These are phyloP conservation scores for Tragelaphus strepsiceros DNA, from an alignment of 2,113 vertebrate genomes.

Conservation along the genomic window DNA sequence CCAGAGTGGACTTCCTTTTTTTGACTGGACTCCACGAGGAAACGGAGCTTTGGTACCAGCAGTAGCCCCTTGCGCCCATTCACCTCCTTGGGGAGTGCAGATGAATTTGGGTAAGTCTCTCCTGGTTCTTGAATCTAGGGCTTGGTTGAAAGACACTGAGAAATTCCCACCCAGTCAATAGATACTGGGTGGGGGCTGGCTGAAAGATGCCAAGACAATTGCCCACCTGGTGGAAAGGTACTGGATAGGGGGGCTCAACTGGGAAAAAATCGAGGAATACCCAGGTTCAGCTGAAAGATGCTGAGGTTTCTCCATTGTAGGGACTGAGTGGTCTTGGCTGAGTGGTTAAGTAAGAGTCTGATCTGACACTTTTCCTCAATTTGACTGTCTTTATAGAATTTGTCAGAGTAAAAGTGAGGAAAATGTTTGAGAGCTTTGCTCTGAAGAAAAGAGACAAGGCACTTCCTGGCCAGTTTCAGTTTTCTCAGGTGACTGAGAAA, in stretches of 20 bases:
- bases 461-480: neutral
- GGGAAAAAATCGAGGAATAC: neutral
- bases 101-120: neutral
- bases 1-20: neutral
- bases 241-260: neutral
- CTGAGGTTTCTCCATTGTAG: accelerated
- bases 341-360: neutral
- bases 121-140: neutral
- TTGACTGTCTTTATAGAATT: neutral
- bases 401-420: neutral
- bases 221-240: neutral
- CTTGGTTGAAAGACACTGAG: neutral
- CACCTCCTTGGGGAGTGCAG: neutral
- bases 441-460: neutral
- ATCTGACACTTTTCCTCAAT: neutral
- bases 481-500: neutral
- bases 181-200: neutral
- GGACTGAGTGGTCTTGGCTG: neutral
- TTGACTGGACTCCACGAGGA: neutral
- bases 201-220: neutral
- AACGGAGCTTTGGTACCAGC: neutral
- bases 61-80: neutral
- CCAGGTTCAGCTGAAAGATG: neutral
- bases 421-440: neutral
- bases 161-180: neutral